Evolutionary conservation across 1,140 invertebrate genomes (phyloP).

Genomic region (Onthophagus taurus): DNA sequence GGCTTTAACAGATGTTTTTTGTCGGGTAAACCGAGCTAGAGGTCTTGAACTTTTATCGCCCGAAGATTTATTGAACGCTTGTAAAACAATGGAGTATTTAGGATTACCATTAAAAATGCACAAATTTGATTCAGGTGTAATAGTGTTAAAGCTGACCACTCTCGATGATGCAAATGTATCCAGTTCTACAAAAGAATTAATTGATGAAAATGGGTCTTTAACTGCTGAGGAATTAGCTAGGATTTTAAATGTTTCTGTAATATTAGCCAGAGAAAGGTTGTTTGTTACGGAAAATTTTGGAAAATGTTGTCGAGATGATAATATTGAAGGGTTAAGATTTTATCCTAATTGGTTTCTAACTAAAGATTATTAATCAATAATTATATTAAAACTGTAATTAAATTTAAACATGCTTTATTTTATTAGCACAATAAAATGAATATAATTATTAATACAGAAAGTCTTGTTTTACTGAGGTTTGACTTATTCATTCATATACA

Average conservation of each 20-base stretch:
- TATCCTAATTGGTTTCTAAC: conserved; percentile 78
- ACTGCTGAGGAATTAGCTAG: conserved; percentile 81
- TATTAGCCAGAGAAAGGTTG: conserved; percentile 80
- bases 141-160: conserved; percentile 72
- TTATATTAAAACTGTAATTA: neutral
- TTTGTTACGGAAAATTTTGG: conserved; percentile 75
- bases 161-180: conserved; percentile 71
- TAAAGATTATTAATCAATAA: conserved; percentile 11
- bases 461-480: no score
- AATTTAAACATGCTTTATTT: neutral
- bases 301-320: conserved; percentile 85
- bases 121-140: conserved; percentile 83
- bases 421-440: no score
- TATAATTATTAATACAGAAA: no score
- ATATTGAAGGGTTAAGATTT: conserved; percentile 85
- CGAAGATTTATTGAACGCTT: conserved; percentile 90
- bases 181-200: conserved; percentile 55
- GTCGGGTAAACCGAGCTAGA: conserved; percentile 84
- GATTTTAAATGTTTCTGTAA: conserved; percentile 70
- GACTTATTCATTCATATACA: no score
- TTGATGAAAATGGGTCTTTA: conserved; percentile 61
- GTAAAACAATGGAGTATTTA: conserved; percentile 55
- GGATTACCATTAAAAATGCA: conserved; percentile 67
- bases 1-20: conserved; percentile 93
- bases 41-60: conserved; percentile 85